Percentiles rank a stretch among this genome's conserved stretches.
Evolutionary conservation across 2,113 vertebrate species (phyloP).

Genomic region (Mobula hypostoma): DNA sequence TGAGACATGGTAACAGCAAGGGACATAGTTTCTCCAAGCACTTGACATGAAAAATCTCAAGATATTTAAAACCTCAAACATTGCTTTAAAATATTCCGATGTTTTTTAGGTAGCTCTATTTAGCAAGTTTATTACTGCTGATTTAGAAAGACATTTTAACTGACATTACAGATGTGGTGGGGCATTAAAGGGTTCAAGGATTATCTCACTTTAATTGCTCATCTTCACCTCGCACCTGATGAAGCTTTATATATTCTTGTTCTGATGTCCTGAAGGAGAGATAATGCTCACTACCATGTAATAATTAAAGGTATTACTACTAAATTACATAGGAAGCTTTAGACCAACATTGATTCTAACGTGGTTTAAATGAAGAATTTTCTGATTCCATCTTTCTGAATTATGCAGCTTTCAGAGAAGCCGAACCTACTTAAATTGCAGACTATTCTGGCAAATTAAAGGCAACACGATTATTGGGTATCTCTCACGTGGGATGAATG

Average conservation of each 20-base stretch:
- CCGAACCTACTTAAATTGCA: not conserved
- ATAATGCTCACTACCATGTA: not conserved
- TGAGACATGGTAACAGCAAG: not conserved
- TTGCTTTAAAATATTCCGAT: not conserved
- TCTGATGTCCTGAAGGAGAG: not conserved
- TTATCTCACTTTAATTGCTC: not conserved
- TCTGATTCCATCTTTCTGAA: not conserved
- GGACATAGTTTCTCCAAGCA: not conserved
- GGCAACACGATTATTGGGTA: not conserved
- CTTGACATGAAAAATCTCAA: not conserved
- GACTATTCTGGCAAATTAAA: not conserved
- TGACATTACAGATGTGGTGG: not conserved
- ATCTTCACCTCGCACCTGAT: not conserved
- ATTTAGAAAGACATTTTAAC: not conserved
- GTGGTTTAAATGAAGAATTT: slow-evolving; percentile 1
- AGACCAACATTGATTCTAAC: not conserved
- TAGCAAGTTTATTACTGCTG: not conserved
- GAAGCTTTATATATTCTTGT: not conserved
- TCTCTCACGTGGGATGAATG: not conserved
- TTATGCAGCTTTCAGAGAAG: not conserved
- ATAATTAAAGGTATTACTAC: not conserved
- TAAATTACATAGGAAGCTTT: not conserved
- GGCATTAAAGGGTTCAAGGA: not conserved
- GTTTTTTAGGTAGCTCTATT: not conserved
- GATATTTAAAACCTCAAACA: not conserved